Base-by-base conservation (phyloP, 2,797 vertebrate species). In the Pampus argenteus region DNA sequence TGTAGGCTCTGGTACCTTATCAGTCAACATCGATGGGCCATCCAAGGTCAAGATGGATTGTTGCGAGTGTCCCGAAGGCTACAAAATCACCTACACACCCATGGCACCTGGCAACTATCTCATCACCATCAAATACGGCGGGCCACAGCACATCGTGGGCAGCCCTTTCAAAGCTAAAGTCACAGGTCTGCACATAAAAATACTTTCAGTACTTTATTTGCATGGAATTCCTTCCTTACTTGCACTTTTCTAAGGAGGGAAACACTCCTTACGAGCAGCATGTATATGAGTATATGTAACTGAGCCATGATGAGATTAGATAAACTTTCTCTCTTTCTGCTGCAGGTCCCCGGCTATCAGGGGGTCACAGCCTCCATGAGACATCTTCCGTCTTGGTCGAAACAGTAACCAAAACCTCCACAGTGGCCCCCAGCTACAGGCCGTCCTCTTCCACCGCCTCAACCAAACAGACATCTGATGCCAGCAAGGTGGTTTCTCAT, bases 101-200 rank as follows among this genome's bases (percentile, higher is more conserved):
- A 98, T 99, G 97, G 98, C 98, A 0, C 98, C 98, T 1, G 98
- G 98, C 54, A 99, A 94, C 95, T 99, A 99, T 95, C 96, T 99
- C 86, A 98, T 99, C 86, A 95, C 96, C 89, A 98, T 99, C 88
- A 99, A 97, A 90, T 99, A 98, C 0, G 97, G 97, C 1, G 98
- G 97, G 0, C 97, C 96, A 2, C 96, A 97, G 87, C 97, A 99
- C 92, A 97, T 99, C 0, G 97, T 98, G 34, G 97, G 97, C 76
- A 99, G 97, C 86, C 97, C 97, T 7, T 99, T 99, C 94, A 99
- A 99, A 92, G 97, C 97, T 78, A 98, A 96, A 90, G 95, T 99
- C 91, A 98, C 97, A 92, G 98, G 98, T 99, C 86, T 64, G 85
- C 47, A 52, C 42, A 78, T 68, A 31, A 66, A 71, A 71, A 20